Evolutionary conservation across 1,140 invertebrate species (phyloP).

Genomic region (Pinna nobilis): DNA sequence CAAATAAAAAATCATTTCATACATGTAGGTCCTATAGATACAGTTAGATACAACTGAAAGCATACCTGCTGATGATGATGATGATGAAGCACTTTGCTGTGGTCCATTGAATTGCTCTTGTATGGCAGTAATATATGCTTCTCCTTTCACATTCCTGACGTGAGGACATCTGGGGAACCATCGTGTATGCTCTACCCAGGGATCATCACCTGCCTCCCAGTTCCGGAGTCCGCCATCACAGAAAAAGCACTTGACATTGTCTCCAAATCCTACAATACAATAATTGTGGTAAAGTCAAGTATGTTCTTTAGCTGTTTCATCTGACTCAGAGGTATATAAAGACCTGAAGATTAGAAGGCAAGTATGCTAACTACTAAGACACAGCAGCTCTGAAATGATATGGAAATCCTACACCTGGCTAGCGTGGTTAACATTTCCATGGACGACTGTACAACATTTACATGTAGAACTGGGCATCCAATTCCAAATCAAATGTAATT

Average conservation of each 20-base stretch:
- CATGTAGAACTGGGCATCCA: too few species aligned
- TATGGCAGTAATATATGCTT: conserved; percentile 13
- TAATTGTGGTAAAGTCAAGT: not conserved
- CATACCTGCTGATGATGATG: too few species aligned
- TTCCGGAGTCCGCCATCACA: conserved; percentile 49
- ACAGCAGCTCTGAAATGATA: not conserved
- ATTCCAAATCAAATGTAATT: too few species aligned
- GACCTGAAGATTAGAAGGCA: not conserved
- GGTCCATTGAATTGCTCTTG: conserved; percentile 19
- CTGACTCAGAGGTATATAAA: not conserved
- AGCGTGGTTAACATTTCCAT: not conserved
- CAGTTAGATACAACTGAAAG: too few species aligned
- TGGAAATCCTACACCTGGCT: not conserved
- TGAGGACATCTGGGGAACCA: conserved; percentile 46
- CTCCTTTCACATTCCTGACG: conserved; percentile 22
- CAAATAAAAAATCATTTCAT: not conserved
- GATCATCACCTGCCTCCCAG: conserved; percentile 52
- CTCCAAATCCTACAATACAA: conserved; percentile 33
- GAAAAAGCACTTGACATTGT: conserved; percentile 53
- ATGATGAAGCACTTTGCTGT: not conserved
- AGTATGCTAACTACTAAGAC: not conserved
- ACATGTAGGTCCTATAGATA: not conserved
- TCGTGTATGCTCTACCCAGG: conserved; percentile 52
- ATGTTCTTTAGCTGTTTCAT: not conserved
- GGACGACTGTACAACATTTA: too few species aligned